Evolutionary conservation across 2,888 invertebrate genomes (phyloP).

Genomic region (Urechis unicinctus): DNA sequence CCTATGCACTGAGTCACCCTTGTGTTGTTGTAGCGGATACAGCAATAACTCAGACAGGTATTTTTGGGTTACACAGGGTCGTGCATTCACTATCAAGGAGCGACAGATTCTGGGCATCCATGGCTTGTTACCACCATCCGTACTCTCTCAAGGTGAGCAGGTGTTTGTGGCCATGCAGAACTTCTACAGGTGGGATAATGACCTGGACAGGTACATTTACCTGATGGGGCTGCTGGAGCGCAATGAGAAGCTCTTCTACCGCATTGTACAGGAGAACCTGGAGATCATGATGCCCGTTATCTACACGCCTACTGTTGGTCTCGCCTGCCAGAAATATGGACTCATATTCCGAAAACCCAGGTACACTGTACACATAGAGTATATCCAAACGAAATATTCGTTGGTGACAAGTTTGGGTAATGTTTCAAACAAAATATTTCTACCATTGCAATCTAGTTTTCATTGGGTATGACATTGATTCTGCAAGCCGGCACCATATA

Average conservation of each 20-base stretch:
- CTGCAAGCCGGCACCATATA: no score
- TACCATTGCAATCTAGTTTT: no score
- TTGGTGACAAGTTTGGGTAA: no score
- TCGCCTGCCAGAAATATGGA: slow-evolving; percentile 95
- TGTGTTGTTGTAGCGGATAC: no score
- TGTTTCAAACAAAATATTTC: no score
- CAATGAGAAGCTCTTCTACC: slow-evolving; percentile 92
- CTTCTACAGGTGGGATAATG: slow-evolving; percentile 62
- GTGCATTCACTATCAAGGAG: slow-evolving; percentile 89
- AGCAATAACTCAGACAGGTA: no score
- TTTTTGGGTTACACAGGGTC: slow-evolving; percentile 73
- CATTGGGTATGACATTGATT: no score
- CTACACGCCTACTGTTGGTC: slow-evolving; percentile 95
- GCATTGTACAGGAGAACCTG: slow-evolving; percentile 61
- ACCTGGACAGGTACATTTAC: slow-evolving; percentile 51
- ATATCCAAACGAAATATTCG: no score
- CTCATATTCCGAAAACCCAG: slow-evolving; percentile 82
- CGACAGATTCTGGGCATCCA: slow-evolving; percentile 90
- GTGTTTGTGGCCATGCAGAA: slow-evolving; percentile 63
- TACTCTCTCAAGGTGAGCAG: slow-evolving; percentile 52
- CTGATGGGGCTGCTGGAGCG: slow-evolving; percentile 66
- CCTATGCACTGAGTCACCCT: no score
- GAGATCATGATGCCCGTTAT: slow-evolving; percentile 84
- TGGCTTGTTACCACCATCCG: slow-evolving; percentile 91
- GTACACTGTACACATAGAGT: no score